These are phyloP conservation scores for Drosophila stalkeri DNA, from an alignment of 2,888 invertebrate species.

Conservation along the genomic window DNA sequence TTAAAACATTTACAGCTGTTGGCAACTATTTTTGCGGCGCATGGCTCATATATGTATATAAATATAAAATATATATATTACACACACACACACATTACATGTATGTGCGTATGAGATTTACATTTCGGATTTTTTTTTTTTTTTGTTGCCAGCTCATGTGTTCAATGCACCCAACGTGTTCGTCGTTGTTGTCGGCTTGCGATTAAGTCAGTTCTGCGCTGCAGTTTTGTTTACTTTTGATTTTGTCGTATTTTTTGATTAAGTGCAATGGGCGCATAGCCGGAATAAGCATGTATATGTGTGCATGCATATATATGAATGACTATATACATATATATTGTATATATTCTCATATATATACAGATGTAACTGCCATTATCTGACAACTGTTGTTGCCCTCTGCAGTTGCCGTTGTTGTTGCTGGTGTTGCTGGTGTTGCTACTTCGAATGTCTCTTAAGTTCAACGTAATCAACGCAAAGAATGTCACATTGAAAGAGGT, in stretches of 20 bases:
- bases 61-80: conserved; percentile 3
- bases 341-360: conserved; percentile 7
- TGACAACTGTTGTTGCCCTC: conserved; percentile 64
- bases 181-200: conserved; percentile 37
- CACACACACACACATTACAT: not conserved
- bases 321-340: conserved; percentile 7
- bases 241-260: conserved; percentile 78
- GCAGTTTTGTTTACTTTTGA: conserved; percentile 80
- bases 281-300: conserved; percentile 24
- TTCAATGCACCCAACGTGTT: conserved; percentile 66
- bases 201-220: conserved; percentile 71
- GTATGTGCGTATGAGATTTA: conserved; percentile 56
- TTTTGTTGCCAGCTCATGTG: conserved; percentile 63
- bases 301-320: too few relatives aligned
- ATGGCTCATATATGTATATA: conserved; percentile 6
- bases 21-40: conserved; percentile 52
- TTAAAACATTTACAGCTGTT: conserved; percentile 51
- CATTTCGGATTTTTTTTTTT: conserved; percentile 58
- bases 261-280: conserved; percentile 66
- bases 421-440: conserved; percentile 45
- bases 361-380: conserved; percentile 62
- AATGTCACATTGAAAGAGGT: conserved; percentile 84
- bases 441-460: conserved; percentile 31
- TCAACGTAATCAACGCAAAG: conserved; percentile 71
- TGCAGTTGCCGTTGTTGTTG: conserved; percentile 49